These are phyloP conservation scores for Malthinus flaveolus DNA, from an alignment of 2,888 invertebrate species.

Conservation along the genomic window DNA sequence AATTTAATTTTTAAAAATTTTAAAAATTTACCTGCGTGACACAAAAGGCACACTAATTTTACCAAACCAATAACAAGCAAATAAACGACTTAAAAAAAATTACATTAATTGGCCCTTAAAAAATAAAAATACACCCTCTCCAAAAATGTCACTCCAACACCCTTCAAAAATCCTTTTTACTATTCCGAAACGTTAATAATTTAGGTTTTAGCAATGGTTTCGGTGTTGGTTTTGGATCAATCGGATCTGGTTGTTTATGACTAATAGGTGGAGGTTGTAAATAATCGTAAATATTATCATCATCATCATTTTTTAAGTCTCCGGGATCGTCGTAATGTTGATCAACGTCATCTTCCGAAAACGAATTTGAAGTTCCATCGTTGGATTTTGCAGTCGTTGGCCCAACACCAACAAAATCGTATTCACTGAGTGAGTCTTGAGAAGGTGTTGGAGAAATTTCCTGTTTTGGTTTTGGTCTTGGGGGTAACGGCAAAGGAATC, in stretches of 20 bases:
- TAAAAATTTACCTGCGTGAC: no score
- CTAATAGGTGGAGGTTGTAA: slow-evolving; percentile 5
- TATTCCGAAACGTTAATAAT: slow-evolving; percentile 10
- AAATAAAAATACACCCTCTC: no score
- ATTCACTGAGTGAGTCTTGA: slow-evolving; percentile 14
- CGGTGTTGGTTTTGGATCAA: background rate
- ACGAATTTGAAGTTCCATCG: slow-evolving; percentile 8
- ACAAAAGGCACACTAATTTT: no score
- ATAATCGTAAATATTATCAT: slow-evolving; percentile 18
- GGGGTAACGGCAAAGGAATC: slow-evolving; percentile 10
- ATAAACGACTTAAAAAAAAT: no score
- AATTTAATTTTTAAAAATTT: no score
- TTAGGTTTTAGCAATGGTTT: slow-evolving; percentile 20
- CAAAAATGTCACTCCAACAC: no score
- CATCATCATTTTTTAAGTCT: slow-evolving; percentile 12
- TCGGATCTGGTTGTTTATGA: background rate
- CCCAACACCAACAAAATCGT: slow-evolving; percentile 12
- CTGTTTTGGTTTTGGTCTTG: background rate
- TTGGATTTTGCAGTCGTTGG: background rate
- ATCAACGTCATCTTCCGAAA: slow-evolving; percentile 24
- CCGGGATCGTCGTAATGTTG: slow-evolving; percentile 16
- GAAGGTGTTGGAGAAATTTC: slow-evolving; percentile 5
- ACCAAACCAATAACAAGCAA: no score
- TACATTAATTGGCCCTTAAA: no score
- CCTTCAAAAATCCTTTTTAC: slow-evolving; percentile 8